A percentile compares a stretch with the other conserved stretches of the same genome.
These are phyloP conservation scores for Eptatretus burgeri DNA, from an alignment of 2,113 vertebrate species.

Conservation along the genomic window DNA sequence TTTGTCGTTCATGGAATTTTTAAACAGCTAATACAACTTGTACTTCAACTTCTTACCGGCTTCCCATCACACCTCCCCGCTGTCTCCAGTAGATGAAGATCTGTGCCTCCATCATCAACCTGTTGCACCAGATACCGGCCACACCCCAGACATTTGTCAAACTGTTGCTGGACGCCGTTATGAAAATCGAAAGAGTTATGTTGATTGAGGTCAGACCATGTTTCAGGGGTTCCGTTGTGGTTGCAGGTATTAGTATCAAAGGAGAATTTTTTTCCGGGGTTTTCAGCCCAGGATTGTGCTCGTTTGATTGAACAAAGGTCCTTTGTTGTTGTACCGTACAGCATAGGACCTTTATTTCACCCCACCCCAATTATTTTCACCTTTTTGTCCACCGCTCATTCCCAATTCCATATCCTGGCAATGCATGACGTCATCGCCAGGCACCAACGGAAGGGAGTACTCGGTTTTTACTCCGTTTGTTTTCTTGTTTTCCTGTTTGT, in stretches of 20 bases:
- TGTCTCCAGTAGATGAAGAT: slow-evolving; percentile 77
- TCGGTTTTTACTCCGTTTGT: too few relatives aligned
- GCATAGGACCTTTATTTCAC: background rate
- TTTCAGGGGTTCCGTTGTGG: too few relatives aligned
- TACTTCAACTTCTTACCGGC: background rate
- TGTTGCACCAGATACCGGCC: slow-evolving; percentile 90
- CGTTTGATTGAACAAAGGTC: too few relatives aligned
- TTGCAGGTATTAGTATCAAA: too few relatives aligned
- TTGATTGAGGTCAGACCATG: slow-evolving; percentile 34
- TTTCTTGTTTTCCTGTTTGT: too few relatives aligned
- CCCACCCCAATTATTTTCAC: background rate
- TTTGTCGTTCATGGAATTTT: background rate
- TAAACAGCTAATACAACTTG: background rate
- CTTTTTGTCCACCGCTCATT: too few relatives aligned
- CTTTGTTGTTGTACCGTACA: too few relatives aligned
- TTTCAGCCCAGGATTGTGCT: too few relatives aligned
- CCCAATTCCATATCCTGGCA: too few relatives aligned
- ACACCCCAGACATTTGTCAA: slow-evolving; percentile 91
- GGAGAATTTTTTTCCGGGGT: too few relatives aligned
- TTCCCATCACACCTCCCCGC: background rate
- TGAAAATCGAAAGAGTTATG: slow-evolving; percentile 96
- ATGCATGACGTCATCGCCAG: too few relatives aligned
- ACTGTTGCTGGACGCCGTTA: slow-evolving; percentile 77
- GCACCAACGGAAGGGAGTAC: too few relatives aligned
- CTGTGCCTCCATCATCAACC: slow-evolving; percentile 92